Evolutionary conservation across 2,888 invertebrate genomes (phyloP).

Genomic region (Acronicta aceris): DNA sequence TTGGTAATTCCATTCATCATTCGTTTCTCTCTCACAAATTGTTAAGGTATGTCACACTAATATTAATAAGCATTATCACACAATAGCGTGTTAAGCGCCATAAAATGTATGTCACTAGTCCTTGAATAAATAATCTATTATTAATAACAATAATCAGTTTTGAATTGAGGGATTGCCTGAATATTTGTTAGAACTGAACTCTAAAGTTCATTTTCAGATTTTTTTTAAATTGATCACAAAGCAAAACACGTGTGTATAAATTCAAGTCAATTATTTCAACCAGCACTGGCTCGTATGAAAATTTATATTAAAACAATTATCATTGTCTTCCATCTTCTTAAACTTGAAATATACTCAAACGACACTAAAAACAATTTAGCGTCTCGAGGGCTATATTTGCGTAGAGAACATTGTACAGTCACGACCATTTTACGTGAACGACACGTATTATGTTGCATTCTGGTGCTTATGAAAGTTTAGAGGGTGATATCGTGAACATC

Average conservation of each 20-base stretch:
- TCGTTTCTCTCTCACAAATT: no score
- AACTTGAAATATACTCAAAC: constrained; percentile 21
- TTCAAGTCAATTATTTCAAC: constrained; percentile 5
- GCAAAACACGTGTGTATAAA: no score
- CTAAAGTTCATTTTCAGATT: no score
- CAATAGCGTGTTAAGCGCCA: constrained; percentile 43
- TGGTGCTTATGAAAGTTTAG: constrained; percentile 54
- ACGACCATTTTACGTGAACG: constrained; percentile 36
- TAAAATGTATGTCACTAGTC: constrained; percentile 15
- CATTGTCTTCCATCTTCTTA: constrained; percentile 30
- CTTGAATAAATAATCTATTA: constrained; percentile 31
- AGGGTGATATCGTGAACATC: constrained; percentile 57
- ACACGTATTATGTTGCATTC: constrained; percentile 53
- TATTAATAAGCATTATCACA: constrained; percentile 34
- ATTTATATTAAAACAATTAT: no score
- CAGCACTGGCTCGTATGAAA: no score
- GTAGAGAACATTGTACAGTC: constrained; percentile 30
- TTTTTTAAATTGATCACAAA: no score
- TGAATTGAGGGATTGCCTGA: constrained; percentile 41
- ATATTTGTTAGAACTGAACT: constrained; percentile 12
- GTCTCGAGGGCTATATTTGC: constrained; percentile 35
- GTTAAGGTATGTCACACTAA: constrained; percentile 10
- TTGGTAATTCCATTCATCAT: no score
- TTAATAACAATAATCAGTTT: constrained; percentile 44
- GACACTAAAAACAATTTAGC: constrained; percentile 43